Base-by-base conservation (phyloP, 1,140 invertebrate species). In the Dendrolimus kikuchii region DNA sequence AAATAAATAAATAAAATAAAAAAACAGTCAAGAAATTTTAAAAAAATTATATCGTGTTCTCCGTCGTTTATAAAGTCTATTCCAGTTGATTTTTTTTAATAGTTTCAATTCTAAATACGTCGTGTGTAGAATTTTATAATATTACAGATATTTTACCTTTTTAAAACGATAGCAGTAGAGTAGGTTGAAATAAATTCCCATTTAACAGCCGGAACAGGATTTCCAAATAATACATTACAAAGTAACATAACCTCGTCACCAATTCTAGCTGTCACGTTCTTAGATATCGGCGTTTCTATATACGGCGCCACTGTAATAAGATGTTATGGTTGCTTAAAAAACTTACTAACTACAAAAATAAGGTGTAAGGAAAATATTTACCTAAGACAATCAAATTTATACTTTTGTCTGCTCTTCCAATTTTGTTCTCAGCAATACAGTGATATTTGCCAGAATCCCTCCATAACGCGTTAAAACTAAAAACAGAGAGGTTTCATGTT, bases 391-490 rank as follows among this genome's bases (percentile, higher is more conserved):
- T 74, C 1, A 82, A 56, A 6, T 47, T 63, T 2, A 77, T 56
- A 4, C 55, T 72, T 55, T 68, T 64, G 46, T 70, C 55, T 1
- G 68, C 65, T 46, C 42, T 65, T 8, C 79, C 79, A 46, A 77
- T 42, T 9, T 37, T 40, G 40, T 82, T 82, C 55, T 80, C 64
- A 9, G 77, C 79, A 4, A 71, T 66, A 42, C 77, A 82, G 6
- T 70, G 55, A 48, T 82, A 82, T 7, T 60, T 68, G 2, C 77
- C 79, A 5, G 77, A 82, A 51, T 82, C 79, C 5, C 68, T 66
- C 8, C 49, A 52, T 4, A 56, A 49, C 10, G 79, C 75, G 7
- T 42, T 57, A 47, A 82, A 82, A 23, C 78, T 81, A 41, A 5
- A 74, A 62, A 48, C 7, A 50, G 40, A 5, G 7, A 4, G 10